These are phyloP conservation scores for Hydractinia echinata DNA, from an alignment of 30 jellyfish, hydroid and myxozoan species.

Conservation along the genomic window DNA sequence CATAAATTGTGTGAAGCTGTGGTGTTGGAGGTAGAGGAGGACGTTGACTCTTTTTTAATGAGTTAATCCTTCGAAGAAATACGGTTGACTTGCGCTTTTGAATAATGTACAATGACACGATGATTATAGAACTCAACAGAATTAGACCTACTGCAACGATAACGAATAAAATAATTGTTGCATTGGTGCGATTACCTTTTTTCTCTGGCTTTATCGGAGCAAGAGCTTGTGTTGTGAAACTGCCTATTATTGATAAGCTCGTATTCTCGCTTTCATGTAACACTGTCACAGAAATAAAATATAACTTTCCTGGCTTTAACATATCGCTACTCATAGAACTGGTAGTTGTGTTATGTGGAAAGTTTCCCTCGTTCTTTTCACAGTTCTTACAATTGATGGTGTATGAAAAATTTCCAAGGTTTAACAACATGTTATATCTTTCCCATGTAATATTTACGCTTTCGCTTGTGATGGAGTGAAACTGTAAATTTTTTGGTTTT, in stretches of 20 bases:
- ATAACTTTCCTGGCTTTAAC: not conserved
- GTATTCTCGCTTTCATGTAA: not conserved
- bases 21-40: conserved; percentile 30
- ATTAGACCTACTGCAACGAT: not conserved
- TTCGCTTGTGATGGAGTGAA: not conserved
- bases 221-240: not conserved
- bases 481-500: conserved; percentile 2
- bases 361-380: conserved; percentile 3
- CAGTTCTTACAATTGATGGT: conserved; percentile 3
- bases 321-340: not conserved
- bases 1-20: not conserved
- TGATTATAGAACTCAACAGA: not conserved
- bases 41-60: conserved; percentile 19
- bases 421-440: not conserved
- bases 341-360: conserved; percentile 2
- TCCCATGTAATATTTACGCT: conserved; percentile 17
- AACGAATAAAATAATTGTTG: not conserved
- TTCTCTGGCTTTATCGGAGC: not conserved
- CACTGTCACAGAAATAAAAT: conserved; percentile 2
- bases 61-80: conserved; percentile 20
- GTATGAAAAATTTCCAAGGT: not conserved
- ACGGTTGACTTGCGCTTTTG: conserved; percentile 22
- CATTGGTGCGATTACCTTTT: not conserved
- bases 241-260: not conserved
- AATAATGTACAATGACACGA: not conserved